A percentile compares a stretch with the other conserved stretches of the same genome.
Conservation (phyloP, 2,888 invertebrate species). For the Catocala sponsa region DNA sequence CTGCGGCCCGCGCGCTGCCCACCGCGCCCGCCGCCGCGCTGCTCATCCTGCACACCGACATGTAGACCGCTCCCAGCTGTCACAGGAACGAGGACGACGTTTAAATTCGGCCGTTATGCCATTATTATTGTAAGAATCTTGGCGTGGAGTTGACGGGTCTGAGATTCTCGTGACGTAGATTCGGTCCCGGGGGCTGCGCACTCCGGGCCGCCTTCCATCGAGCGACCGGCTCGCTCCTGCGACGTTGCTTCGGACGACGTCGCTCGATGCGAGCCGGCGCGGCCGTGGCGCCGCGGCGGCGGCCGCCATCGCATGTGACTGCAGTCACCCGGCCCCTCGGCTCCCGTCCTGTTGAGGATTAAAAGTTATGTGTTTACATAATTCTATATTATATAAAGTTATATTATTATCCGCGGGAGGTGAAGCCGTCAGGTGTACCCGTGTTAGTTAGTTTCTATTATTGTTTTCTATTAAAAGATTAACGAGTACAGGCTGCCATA, state of each 20-base stretch:
- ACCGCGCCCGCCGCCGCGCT: slow-evolving; percentile 65
- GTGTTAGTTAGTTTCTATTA: slow-evolving; percentile 29
- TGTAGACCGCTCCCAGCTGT: slow-evolving; percentile 46
- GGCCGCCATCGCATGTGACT: neutral
- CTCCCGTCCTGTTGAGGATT: neutral
- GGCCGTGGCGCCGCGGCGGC: no score
- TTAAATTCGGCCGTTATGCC: neutral
- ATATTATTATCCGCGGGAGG: slow-evolving; percentile 7
- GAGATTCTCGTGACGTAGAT: no score
- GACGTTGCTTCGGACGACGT: no score
- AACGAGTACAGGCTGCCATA: slow-evolving; percentile 72
- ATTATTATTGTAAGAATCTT: neutral
- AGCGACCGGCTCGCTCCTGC: no score
- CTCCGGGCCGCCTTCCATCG: no score
- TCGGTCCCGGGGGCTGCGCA: no score
- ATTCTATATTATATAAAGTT: no score
- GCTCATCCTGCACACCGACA: slow-evolving; percentile 73
- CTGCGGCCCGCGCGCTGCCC: slow-evolving; percentile 49
- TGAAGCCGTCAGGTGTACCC: slow-evolving; percentile 21
- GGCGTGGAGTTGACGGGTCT: no score
- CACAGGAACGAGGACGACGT: neutral
- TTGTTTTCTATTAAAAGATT: slow-evolving; percentile 38
- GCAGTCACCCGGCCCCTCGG: neutral
- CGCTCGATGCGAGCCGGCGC: no score
- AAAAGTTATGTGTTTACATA: slow-evolving; percentile 16